Percentiles rank a stretch among this genome's conserved stretches.
These are phyloP conservation scores for Dendrocincla fuliginosa DNA, from an alignment of 2,797 vertebrate species.

Conservation along the genomic window DNA sequence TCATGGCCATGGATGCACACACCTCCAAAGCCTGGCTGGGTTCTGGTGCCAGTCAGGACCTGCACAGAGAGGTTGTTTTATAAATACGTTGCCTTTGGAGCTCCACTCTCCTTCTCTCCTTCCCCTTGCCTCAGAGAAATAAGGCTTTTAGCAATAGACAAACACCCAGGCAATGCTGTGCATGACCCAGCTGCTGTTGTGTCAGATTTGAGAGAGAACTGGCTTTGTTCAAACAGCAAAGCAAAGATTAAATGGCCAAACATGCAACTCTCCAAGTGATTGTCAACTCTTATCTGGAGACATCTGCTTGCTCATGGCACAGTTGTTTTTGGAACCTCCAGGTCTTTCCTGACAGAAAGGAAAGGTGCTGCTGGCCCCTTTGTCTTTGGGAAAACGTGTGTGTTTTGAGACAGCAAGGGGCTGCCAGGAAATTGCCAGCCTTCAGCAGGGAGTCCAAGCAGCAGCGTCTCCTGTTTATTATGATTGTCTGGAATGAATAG, in stretches of 20 bases:
- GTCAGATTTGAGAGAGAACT: background rate
- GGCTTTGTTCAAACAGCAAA: background rate
- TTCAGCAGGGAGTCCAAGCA: background rate
- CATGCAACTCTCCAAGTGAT: background rate
- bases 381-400: background rate
- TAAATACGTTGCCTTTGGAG: background rate
- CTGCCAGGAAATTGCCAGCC: background rate
- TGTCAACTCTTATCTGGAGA: background rate
- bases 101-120: background rate
- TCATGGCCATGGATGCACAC: background rate
- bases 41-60: background rate
- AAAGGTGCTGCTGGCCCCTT: background rate
- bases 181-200: background rate
- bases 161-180: background rate
- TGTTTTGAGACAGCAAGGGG: background rate
- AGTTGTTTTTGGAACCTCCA: background rate
- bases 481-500: background rate
- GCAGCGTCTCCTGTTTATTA: background rate
- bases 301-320: background rate
- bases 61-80: background rate
- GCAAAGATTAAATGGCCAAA: background rate
- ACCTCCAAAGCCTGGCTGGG: background rate
- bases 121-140: background rate
- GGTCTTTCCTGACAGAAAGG: background rate
- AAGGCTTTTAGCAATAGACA: background rate